Evolutionary conservation across 2,113 vertebrate genomes (phyloP).

Genomic region (Prionailurus bengalensis): DNA sequence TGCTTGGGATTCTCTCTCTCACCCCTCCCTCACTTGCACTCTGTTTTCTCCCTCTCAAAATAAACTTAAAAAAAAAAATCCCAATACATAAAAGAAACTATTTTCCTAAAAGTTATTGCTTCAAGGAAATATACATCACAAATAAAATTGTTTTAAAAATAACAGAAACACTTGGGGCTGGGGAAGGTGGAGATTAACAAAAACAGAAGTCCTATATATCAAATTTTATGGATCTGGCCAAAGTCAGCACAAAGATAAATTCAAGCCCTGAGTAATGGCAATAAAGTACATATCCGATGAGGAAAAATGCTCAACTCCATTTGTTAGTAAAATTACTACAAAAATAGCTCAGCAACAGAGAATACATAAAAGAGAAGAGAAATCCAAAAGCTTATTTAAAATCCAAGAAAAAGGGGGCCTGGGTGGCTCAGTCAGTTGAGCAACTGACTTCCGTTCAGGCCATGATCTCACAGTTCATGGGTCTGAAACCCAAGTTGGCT

Average conservation of each 20-base stretch:
- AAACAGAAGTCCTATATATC: background rate
- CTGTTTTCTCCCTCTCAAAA: too few relatives aligned
- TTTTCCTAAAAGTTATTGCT: background rate
- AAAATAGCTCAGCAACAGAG: background rate
- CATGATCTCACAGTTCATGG: background rate
- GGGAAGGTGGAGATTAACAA: background rate
- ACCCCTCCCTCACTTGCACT: too few relatives aligned
- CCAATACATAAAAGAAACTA: background rate
- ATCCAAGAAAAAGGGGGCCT: background rate
- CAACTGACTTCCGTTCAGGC: background rate
- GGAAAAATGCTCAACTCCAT: background rate
- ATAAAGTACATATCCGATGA: background rate
- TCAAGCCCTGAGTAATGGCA: background rate
- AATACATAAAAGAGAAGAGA: background rate
- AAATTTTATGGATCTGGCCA: background rate
- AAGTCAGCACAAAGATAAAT: background rate
- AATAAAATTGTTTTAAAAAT: background rate
- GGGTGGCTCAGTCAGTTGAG: background rate
- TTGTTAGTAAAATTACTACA: background rate
- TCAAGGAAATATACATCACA: constrained; percentile 20
- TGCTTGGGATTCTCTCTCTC: too few relatives aligned
- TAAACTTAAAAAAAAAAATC: background rate
- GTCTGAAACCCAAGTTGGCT: rapidly evolving
- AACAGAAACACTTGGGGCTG: background rate
- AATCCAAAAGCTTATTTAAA: background rate